Evolutionary conservation across 2,888 invertebrate genomes (phyloP), one percentile per base, ranked within the genome.

Genomic region (Matsumyia berberina): DNA sequence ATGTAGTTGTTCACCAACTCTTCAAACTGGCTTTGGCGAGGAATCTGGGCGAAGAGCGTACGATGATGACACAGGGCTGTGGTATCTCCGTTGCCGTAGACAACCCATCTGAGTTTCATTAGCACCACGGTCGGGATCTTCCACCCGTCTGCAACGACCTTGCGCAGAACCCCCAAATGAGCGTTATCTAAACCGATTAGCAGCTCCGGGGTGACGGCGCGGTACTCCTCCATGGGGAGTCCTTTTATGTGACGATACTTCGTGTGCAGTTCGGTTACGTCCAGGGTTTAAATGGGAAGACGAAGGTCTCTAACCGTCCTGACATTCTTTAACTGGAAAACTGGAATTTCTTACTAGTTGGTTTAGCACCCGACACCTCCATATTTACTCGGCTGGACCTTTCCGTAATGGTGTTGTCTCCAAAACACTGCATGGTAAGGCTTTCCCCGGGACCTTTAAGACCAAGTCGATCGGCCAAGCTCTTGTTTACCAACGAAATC

Each of bases 351-450:
- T 29, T 73, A 15, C 53, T 53, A 12, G 33, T 12, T 12, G 33
- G 42, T 7, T 42, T 11, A 8, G 53, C 24, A 42, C 86, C 85
- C 1, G 77, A 85, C 9, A 85, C 74, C 39, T 74, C 55, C 19
- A 86, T n/a, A 6, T 66, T 49, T 7, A 76, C 66, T 12, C 55
- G 19, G 19, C n/a, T 74, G 12, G 82, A 76, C 9, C 39, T n/a
- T 55, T 78, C 74, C 5, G 76, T 72, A 1, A 58, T 46, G 8
- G 67, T 69, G 17, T 85, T 82, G 29, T 81, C 46, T 7, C 76
- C 79, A 24, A 81, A 81, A 78, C 85, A 87, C 37, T 86, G 74
- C 29, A 86, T 46, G 5, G 58, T 85, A 7, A 86, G 72, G 0
- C 15, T 44, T 9, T 83, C 72, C 1, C 37, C 49, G 35, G 66